Conservation (phyloP, 2,797 vertebrate genomes). For the Varecia variegata region DNA sequence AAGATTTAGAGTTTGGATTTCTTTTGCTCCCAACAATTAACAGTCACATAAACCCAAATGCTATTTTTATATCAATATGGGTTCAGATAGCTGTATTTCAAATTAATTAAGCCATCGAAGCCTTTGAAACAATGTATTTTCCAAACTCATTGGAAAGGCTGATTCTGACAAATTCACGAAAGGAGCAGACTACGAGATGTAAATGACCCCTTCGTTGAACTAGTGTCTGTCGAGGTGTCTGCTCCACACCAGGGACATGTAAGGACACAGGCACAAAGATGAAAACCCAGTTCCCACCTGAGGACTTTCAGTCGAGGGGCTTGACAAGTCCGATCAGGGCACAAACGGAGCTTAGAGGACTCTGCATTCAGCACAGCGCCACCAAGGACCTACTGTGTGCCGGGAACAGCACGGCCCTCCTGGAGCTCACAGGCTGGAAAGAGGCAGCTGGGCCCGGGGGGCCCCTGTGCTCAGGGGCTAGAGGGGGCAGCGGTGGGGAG, state of each 20-base stretch:
- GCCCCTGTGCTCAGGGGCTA: neutral
- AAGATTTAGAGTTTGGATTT: neutral
- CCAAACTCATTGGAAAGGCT: neutral
- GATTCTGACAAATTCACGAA: neutral
- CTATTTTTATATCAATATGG: neutral
- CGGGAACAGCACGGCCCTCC: rapidly evolving
- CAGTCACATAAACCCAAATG: neutral
- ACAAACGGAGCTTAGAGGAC: neutral
- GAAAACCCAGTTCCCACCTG: too few relatives aligned
- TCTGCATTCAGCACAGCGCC: rapidly evolving
- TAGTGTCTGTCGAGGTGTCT: neutral
- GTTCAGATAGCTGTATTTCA: neutral
- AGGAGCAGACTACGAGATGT: neutral
- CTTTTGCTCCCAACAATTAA: neutral
- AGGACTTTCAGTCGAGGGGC: neutral
- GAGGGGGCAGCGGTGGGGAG: neutral
- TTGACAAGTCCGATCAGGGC: rapidly evolving
- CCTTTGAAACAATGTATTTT: neutral
- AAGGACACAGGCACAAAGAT: neutral
- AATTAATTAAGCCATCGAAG: neutral
- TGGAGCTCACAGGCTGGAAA: neutral
- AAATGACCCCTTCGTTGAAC: rapidly evolving
- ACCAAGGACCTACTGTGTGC: neutral
- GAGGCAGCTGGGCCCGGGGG: neutral
- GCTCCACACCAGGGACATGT: neutral